Evolutionary conservation across 2,113 vertebrate species (phyloP), one percentile per base, ranked within the genome.

Genomic region (Caranx melampygus): DNA sequence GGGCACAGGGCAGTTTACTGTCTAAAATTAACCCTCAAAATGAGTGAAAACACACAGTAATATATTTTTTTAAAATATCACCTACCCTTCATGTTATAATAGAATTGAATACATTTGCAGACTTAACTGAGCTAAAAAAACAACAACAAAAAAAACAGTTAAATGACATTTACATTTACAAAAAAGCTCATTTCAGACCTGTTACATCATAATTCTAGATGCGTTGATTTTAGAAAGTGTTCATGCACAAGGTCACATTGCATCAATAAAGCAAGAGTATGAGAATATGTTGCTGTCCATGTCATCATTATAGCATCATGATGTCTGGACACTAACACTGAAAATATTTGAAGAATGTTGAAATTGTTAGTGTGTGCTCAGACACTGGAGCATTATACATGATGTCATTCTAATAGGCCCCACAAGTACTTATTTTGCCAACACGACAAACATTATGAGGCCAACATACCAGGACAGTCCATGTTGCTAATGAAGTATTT

Each of bases 401-500:
- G 13, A 76, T 87, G 51, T 58, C 85, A 59, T 77, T 79, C 21
- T 67, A 62, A 66, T 33, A 26, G 60, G 57, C 6, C 61, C 67
- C 68, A 42, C 59, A 34, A 59, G 44, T 57, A 42, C 69, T 81
- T 80, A 72, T 83, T 78, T 81, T 44, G 12, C 78, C 20, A 42
- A 74, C 74, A 81, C 44, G 16, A 75, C 70, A 78, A 44, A 79
- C 77, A 71, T 66, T 64, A 76, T 20, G 57, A 78, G 75, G 82
- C 60, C 76, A 76, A 57, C 82, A 89, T 91, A 87, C 51, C 58
- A 75, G 82, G 81, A 84, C 87, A 87, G 61, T 68, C 83, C 20
- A 78, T 71, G 75, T 82, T 92, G 84, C 89, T 91, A 93, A 94
- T 94, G 94, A 86, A 94, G 89, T 89, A 94, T 93, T 91, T 91